Evolutionary conservation across 2,113 vertebrate genomes (phyloP).

Genomic region (Athene cunicularia): DNA sequence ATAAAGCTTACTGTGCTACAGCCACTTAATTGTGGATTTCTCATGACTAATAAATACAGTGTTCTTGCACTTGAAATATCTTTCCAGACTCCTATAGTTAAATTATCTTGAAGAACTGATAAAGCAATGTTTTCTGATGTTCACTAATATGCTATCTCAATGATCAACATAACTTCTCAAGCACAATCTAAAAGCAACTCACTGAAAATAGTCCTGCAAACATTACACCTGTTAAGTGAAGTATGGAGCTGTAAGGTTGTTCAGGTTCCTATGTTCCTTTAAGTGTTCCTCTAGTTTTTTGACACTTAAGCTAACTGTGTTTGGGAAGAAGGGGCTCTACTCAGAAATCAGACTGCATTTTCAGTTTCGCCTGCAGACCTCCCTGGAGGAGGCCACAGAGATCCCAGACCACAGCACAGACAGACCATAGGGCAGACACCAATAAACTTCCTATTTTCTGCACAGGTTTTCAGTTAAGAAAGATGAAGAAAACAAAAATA

Average conservation of each 20-base stretch:
- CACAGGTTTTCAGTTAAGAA: not conserved
- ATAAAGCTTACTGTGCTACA: not conserved
- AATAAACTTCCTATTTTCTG: not conserved
- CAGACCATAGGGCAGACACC: accelerated
- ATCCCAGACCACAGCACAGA: accelerated
- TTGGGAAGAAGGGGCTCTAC: not conserved
- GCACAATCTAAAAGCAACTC: not conserved
- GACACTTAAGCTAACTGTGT: not conserved
- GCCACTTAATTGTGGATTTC: not conserved
- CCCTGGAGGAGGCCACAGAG: accelerated
- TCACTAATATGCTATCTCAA: not conserved
- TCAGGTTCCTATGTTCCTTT: not conserved
- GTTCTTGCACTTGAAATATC: not conserved
- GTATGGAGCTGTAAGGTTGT: not conserved
- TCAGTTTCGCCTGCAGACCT: not conserved
- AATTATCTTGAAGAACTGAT: not conserved
- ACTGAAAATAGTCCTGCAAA: not conserved
- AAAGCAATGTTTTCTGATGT: not conserved
- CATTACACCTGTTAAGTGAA: not conserved
- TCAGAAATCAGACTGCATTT: not conserved
- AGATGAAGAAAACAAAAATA: accelerated
- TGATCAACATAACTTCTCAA: not conserved
- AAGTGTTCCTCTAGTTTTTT: not conserved
- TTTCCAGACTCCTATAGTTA: not conserved
- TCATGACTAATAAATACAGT: not conserved